Base-by-base conservation (phyloP, 1,140 invertebrate species). In the Tribolium castaneum region DNA sequence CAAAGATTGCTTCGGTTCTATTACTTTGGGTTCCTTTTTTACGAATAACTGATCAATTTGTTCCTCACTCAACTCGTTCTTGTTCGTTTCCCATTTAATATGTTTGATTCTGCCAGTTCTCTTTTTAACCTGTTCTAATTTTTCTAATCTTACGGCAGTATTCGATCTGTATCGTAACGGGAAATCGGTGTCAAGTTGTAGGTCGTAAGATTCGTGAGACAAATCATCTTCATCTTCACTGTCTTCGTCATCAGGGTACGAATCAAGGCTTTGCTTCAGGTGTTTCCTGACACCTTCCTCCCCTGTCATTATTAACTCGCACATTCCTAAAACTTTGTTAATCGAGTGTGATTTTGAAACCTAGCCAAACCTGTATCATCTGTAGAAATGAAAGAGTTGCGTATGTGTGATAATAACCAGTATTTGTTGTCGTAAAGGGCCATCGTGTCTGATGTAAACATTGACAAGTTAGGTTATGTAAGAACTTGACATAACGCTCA, bases 341-440 rank as follows among this genome's bases (percentile, higher is more conserved):
- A n/a, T 10, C 10, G 12, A 77, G 3, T 34, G 14, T 22, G 16
- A 22, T 79, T 75, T 0, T 25, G 45, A 73, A 74, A 72, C 22
- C 3, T 14, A 39, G 51, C n/a, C 6, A 6, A 45, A 90, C 95
- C 95, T 83, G 96, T 97, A 87, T 98, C 96, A 89, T 99, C 97
- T 25, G 95, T 96, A n/a, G 94, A 95, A 82, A 98, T 96, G 87
- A 97, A 98, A 13, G 96, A 97, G 86, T 98, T 97, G 74, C 95
- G 90, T 76, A 98, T 97, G 87, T 98, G 95, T 56, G 95, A 95
- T 70, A 98, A 89, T 25, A 99, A 88, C 94, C 97, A 99, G 78
- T 95, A 93, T 88, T 93, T 93, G 86, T 98, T 96, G 86, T 98
- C 96, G 86, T 97, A 97, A 70, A 97, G 92, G 79, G 96, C 96